Percentiles rank a stretch among this genome's conserved stretches.
Evolutionary conservation across 2,888 invertebrate species (phyloP).

Genomic region (Acrobeloides nanus): DNA sequence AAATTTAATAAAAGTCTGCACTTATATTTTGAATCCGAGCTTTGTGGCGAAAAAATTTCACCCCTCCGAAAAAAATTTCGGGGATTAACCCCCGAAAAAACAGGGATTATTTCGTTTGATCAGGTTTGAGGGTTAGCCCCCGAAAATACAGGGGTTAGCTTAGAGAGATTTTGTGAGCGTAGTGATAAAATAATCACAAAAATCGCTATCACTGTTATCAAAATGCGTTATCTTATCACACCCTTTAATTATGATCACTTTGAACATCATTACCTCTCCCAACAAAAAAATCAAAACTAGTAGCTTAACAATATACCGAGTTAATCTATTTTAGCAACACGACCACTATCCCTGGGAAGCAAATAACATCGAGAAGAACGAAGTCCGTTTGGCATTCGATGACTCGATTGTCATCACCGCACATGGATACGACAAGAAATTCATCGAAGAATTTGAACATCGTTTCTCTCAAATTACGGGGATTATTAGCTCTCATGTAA

Average conservation of each 20-base stretch:
- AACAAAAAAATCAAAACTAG: background rate
- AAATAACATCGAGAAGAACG: slow-evolving; percentile 45
- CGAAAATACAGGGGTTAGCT: too few species aligned
- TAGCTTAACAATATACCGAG: slow-evolving; percentile 5
- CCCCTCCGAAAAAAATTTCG: too few species aligned
- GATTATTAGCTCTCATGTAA: slow-evolving; percentile 43
- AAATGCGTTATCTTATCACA: too few species aligned
- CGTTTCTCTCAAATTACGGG: slow-evolving; percentile 44
- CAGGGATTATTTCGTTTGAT: too few species aligned
- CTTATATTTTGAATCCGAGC: too few species aligned
- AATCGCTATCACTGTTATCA: too few species aligned
- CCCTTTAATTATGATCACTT: too few species aligned
- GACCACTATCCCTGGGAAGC: slow-evolving; percentile 53
- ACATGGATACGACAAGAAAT: slow-evolving; percentile 51
- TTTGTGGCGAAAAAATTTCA: too few species aligned
- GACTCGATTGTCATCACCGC: slow-evolving; percentile 50
- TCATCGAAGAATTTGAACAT: slow-evolving; percentile 47
- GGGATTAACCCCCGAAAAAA: too few species aligned
- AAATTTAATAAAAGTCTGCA: too few species aligned
- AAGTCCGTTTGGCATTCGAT: slow-evolving; percentile 46
- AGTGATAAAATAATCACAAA: background rate
- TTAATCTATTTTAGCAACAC: slow-evolving; percentile 31
- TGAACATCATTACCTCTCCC: background rate
- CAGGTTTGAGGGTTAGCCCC: too few species aligned
- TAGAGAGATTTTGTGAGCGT: too few species aligned